A percentile compares a stretch with the other conserved stretches of the same genome.
Conservation (phyloP, 1,140 invertebrate genomes). For the Zeugodacus cucurbitae region DNA sequence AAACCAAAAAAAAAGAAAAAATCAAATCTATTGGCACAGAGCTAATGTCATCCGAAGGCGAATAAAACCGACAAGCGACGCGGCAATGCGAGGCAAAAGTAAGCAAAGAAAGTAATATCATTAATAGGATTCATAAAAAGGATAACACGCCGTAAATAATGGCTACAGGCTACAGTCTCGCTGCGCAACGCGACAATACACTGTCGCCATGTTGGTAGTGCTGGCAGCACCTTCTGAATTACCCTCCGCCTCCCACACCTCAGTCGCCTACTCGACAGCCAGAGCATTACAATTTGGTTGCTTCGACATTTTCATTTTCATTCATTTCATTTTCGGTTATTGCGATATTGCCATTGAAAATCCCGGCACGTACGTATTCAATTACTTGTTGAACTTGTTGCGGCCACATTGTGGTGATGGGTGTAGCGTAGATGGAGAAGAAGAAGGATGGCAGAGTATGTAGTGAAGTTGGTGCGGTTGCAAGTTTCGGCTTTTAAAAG, state of each 20-base stretch:
- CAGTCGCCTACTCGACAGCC: background rate
- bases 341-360: constrained; percentile 31
- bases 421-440: background rate
- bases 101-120: constrained; percentile 36
- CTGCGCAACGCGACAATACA: background rate
- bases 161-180: background rate
- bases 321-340: constrained; percentile 32
- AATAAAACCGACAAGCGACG: background rate
- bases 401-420: background rate
- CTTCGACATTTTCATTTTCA: constrained; percentile 39
- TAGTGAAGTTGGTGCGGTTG: background rate
- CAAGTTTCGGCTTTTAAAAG: constrained; percentile 35
- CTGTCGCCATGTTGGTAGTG: background rate
- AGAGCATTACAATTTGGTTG: background rate
- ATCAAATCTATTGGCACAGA: background rate
- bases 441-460: background rate
- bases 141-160: constrained; percentile 41
- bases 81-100: background rate
- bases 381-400: constrained; percentile 61
- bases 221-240: background rate
- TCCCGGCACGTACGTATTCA: constrained; percentile 52
- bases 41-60: background rate
- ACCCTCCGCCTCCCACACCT: no score
- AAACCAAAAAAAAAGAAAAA: background rate
- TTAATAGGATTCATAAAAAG: constrained; percentile 42